Evolutionary conservation across 1,140 invertebrate species (phyloP).

Genomic region (Drepana arcuata): DNA sequence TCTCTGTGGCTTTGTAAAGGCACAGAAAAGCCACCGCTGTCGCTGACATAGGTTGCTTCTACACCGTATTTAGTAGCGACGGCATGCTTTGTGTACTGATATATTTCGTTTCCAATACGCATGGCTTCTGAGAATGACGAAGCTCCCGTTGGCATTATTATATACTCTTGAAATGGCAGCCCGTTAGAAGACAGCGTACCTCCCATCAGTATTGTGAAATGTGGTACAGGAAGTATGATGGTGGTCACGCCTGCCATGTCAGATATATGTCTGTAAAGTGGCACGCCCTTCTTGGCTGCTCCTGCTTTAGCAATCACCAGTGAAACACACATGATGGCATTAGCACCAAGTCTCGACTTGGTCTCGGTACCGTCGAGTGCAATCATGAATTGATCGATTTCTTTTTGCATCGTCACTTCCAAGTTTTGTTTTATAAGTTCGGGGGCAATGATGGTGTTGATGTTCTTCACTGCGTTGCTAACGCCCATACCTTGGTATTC

Average conservation of each 20-base stretch:
- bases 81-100: constrained; percentile 93
- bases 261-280: constrained; percentile 90
- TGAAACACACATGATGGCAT: constrained; percentile 96
- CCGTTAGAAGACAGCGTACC: constrained; percentile 97
- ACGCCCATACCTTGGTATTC: constrained; percentile 96
- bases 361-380: constrained; percentile 96
- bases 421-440: constrained; percentile 87
- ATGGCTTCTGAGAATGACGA: constrained; percentile 94
- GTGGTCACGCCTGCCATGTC: constrained; percentile 92
- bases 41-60: constrained; percentile 94
- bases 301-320: constrained; percentile 96
- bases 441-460: constrained; percentile 89
- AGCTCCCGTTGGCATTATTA: constrained; percentile 91
- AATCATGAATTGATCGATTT: constrained; percentile 93
- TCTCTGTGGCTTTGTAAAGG: constrained; percentile 96
- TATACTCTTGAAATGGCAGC: constrained; percentile 98
- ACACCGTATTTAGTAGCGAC: constrained; percentile 92
- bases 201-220: constrained; percentile 98
- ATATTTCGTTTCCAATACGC: constrained; percentile 96
- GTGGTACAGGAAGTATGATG: constrained; percentile 94
- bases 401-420: constrained; percentile 90
- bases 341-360: constrained; percentile 94
- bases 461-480: constrained; percentile 89
- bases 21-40: constrained; percentile 98
- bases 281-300: constrained; percentile 91